phyloP scores from a whole-genome alignment of 2,888 invertebrate genomes.

The Drosophila rubida region DNA sequence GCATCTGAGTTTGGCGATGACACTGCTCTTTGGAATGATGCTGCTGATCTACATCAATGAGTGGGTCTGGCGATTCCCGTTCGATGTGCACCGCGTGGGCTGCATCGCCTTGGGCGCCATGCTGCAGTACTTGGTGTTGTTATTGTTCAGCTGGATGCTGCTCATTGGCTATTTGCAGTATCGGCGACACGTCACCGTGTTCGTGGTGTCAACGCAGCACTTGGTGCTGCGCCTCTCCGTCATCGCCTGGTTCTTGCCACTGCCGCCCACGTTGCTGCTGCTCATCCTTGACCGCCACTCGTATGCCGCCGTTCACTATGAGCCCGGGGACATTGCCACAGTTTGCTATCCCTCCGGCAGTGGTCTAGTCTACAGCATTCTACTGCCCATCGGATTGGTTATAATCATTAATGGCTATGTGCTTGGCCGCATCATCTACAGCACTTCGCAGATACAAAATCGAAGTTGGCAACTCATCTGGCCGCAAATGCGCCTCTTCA shows the following conservation, averaged over 20 bases:
- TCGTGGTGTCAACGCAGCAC: neutral
- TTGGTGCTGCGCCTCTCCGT: neutral
- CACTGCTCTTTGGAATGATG: constrained; percentile 24
- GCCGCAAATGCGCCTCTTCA: constrained; percentile 20
- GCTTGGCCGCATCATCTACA: constrained; percentile 17
- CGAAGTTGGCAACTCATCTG: neutral
- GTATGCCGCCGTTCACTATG: constrained; percentile 12
- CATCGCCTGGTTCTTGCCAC: constrained; percentile 30
- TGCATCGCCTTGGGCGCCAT: constrained; percentile 28
- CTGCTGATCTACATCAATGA: constrained; percentile 35
- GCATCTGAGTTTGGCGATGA: constrained; percentile 22
- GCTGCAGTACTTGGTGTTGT: constrained; percentile 38
- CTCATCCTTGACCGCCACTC: neutral
- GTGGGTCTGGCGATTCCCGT: constrained; percentile 10
- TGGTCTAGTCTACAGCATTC: constrained; percentile 26
- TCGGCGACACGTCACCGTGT: constrained; percentile 8
- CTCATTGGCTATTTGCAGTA: constrained; percentile 39
- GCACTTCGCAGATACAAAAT: constrained; percentile 3
- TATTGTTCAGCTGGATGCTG: constrained; percentile 46
- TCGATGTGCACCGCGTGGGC: neutral
- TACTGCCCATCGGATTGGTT: constrained; percentile 41
- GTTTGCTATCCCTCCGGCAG: constrained; percentile 37
- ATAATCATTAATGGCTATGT: constrained; percentile 7
- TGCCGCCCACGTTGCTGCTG: constrained; percentile 31
- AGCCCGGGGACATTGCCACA: neutral